phyloP scores from a whole-genome alignment of 2,113 vertebrate species.

The Malurus elegans region DNA sequence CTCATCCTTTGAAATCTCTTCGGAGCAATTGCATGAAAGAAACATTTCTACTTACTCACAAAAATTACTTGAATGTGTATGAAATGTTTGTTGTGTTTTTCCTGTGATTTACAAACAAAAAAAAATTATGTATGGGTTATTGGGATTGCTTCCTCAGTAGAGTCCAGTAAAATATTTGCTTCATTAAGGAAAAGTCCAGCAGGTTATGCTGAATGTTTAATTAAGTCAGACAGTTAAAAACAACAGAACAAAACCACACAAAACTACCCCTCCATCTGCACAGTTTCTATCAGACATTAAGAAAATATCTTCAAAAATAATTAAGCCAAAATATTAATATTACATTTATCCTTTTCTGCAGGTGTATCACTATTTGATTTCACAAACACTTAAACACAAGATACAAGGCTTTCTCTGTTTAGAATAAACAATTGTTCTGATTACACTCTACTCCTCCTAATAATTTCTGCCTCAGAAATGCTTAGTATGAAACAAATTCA shows the following conservation, averaged over 20 bases:
- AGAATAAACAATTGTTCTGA: not conserved
- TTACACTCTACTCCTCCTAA: not conserved
- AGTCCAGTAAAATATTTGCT: not conserved
- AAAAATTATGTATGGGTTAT: not conserved
- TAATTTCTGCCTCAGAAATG: not conserved
- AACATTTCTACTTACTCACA: not conserved
- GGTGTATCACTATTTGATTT: not conserved
- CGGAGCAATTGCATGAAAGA: not conserved
- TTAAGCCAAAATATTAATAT: no score
- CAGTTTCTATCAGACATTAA: not conserved
- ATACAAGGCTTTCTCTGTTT: not conserved
- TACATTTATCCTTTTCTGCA: not conserved
- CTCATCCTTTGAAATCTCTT: not conserved
- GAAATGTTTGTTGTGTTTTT: not conserved
- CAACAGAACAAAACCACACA: not conserved
- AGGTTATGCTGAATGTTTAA: not conserved
- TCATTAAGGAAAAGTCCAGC: not conserved
- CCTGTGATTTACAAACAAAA: not conserved
- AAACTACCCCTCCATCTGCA: not conserved
- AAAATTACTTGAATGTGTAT: not conserved
- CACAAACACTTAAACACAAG: not conserved
- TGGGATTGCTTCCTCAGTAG: not conserved
- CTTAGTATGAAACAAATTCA: not conserved
- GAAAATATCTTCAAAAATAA: not conserved
- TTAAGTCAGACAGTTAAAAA: not conserved